Base-by-base conservation (phyloP, 2,113 vertebrate species). In the Scortum barcoo region DNA sequence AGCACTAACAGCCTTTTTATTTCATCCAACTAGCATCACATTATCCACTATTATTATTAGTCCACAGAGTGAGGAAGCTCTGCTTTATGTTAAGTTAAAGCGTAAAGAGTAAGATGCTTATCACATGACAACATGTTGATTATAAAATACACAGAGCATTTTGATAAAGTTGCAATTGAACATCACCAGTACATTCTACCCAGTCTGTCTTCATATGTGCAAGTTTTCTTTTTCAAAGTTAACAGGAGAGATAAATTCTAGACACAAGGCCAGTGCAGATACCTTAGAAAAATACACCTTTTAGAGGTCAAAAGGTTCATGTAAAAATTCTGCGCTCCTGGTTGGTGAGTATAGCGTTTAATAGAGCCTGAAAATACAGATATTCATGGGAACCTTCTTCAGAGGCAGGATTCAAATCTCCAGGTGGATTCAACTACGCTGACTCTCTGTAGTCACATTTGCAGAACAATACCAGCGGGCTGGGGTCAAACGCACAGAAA, bases 271-370 rank as follows among this genome's bases (percentile, higher is more conserved):
- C 40, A 68, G 28, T 1, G 14, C 63, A 70, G 16, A 74, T n/a
- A 82, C 50, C 38, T 75, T 28, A 1, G 26, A 10, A 72, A 62
- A 72, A 40, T 66, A 11, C 19, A 16, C n/a, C 30, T 36, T 53
- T 85, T 58, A 72, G 6, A 83, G 80, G 66, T 81, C 72, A 78
- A 81, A 81, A 77, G 30, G 19, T 28, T 17, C 61, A 46, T 60
- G 76, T 88, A 46, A 78, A 72, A 78, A 82, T 75, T 66, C 24
- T 28, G 50, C 11, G 16, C 40, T 74, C 19, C 16, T 63, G 67
- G 30, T 48, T 72, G 48, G 50, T 70, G 26, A 84, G 38, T 44
- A 38, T 12, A 79, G 42, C 2, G 6, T 46, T 81, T 42, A 71
- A 26, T 44, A 5, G 44, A 36, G 33, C 30, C 24, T 36, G 57